Evolutionary conservation across 2,888 invertebrate species (phyloP).

Genomic region (Dione vanillae): DNA sequence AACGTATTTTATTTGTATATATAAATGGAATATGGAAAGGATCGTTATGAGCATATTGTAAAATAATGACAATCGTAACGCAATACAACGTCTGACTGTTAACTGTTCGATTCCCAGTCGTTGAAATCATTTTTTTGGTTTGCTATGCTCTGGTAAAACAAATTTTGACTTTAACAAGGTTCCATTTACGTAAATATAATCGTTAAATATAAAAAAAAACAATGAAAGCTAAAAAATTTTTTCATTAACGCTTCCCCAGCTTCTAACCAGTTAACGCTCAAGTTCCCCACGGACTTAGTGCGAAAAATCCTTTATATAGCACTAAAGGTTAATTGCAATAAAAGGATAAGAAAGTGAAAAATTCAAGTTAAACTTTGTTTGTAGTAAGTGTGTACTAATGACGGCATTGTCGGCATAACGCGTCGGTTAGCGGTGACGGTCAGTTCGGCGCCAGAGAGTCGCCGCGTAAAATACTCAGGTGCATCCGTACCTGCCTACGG

Average conservation of each 20-base stretch:
- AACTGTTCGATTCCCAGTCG: too few species aligned
- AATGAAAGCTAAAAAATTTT: neutral
- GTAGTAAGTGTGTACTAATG: conserved; percentile 36
- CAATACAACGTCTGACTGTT: too few species aligned
- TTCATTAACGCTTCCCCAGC: too few species aligned
- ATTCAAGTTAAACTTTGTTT: conserved; percentile 28
- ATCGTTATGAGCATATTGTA: too few species aligned
- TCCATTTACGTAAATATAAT: too few species aligned
- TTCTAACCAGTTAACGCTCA: too few species aligned
- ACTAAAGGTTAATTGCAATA: conserved; percentile 1
- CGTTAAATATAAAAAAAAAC: neutral
- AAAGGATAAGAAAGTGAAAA: conserved; percentile 7
- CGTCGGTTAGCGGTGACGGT: conserved; percentile 43
- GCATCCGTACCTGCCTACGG: conserved; percentile 85
- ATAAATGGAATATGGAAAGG: too few species aligned
- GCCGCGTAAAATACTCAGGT: conserved; percentile 87
- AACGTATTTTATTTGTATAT: too few species aligned
- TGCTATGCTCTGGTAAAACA: too few species aligned
- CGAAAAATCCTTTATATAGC: neutral
- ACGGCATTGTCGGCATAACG: conserved; percentile 42
- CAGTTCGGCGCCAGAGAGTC: conserved; percentile 85
- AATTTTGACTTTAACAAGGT: too few species aligned
- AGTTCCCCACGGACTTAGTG: neutral
- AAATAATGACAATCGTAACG: too few species aligned
- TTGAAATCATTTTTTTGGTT: too few species aligned